phyloP scores from a whole-genome alignment of 2,113 vertebrate species.

The Planiliza haematocheilus region DNA sequence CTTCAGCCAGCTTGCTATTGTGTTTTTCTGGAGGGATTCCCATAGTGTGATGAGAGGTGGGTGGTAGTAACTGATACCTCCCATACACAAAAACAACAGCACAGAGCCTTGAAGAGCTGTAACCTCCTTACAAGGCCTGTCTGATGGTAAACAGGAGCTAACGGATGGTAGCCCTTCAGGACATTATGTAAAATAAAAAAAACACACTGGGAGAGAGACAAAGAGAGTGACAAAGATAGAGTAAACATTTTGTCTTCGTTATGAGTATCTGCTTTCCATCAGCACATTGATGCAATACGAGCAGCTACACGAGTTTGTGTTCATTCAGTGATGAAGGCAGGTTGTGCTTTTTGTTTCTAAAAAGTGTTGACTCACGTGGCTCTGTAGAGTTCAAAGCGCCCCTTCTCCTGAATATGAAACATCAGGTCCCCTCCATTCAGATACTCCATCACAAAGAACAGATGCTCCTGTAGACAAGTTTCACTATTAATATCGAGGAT shows the following conservation, averaged over 20 bases:
- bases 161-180: constrained; percentile 12
- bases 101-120: constrained; percentile 21
- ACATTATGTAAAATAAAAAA: constrained; percentile 27
- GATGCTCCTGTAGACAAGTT: constrained; percentile 88
- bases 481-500: constrained; percentile 2
- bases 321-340: background rate
- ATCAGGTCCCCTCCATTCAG: constrained; percentile 97
- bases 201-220: background rate
- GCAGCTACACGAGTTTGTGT: background rate
- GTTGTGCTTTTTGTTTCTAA: background rate
- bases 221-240: background rate
- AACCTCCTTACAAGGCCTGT: constrained; percentile 64
- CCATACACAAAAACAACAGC: constrained; percentile 25
- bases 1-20: constrained; percentile 31
- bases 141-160: constrained; percentile 37
- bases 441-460: constrained; percentile 99
- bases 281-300: constrained; percentile 8
- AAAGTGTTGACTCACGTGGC: constrained; percentile 86
- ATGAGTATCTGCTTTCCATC: constrained; percentile 36
- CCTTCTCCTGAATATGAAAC: constrained; percentile 99
- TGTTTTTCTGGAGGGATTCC: constrained; percentile 51
- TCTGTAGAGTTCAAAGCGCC: constrained; percentile 94
- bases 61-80: constrained; percentile 47
- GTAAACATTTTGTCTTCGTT: constrained; percentile 28
- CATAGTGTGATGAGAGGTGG: constrained; percentile 40